These are phyloP conservation scores for Diglossa brunneiventris DNA, from an alignment of 2,113 vertebrate genomes.

Conservation along the genomic window DNA sequence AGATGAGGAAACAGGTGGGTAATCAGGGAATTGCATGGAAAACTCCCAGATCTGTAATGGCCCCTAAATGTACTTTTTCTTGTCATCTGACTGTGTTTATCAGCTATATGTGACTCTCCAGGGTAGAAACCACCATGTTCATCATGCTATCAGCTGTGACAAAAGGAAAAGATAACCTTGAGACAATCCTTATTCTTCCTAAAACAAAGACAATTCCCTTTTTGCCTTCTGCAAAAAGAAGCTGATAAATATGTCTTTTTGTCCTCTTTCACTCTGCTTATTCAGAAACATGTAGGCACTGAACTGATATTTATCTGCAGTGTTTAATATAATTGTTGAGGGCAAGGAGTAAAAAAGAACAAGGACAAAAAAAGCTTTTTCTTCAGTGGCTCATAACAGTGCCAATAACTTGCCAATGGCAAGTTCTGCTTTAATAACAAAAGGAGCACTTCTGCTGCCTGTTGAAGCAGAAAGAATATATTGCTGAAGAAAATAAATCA, in stretches of 20 bases:
- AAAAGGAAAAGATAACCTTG: not conserved
- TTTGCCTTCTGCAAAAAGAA: not conserved
- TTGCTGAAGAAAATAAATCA: conserved; percentile 7
- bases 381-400: not conserved
- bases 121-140: not conserved
- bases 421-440: conserved; percentile 21
- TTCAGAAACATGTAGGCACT: not conserved
- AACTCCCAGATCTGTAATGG: not conserved
- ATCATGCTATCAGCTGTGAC: not conserved
- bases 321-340: not conserved
- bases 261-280: not conserved
- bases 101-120: not conserved
- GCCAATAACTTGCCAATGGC: too few species aligned
- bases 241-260: not conserved
- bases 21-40: not conserved
- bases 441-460: not conserved
- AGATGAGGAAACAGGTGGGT: not conserved
- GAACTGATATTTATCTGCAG: not conserved
- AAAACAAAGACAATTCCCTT: not conserved
- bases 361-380: not conserved
- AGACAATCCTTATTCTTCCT: not conserved
- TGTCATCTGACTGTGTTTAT: not conserved
- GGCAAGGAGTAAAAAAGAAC: not conserved
- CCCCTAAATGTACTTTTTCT: not conserved
- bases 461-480: conserved; percentile 32